These are phyloP conservation scores for Neodontobutis hainanensis DNA, from an alignment of 2,113 vertebrate species.

Conservation along the genomic window DNA sequence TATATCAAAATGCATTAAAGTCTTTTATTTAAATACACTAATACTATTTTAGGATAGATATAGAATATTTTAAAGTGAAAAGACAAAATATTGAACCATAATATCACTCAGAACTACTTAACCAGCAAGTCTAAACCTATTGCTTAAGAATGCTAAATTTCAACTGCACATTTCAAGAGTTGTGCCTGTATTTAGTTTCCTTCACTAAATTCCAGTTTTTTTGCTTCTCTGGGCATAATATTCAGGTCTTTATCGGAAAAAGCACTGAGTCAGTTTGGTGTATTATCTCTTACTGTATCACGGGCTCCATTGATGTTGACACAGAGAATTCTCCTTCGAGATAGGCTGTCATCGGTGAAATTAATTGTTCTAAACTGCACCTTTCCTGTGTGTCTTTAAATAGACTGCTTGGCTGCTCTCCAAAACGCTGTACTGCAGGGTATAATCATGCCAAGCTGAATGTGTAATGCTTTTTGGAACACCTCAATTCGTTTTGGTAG, in stretches of 20 bases:
- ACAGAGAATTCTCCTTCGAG: conserved; percentile 39
- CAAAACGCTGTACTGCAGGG: conserved; percentile 18
- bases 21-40: no score
- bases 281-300: conserved; percentile 26
- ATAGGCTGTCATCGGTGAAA: conserved; percentile 47
- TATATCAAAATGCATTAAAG: no score
- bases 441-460: conserved; percentile 17
- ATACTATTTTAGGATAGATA: no score
- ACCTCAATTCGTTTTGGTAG: conserved; percentile 35
- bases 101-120: conserved; percentile 16
- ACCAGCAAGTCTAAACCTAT: no score
- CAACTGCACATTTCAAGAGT: no score
- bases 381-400: conserved; percentile 54
- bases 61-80: no score
- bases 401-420: conserved; percentile 29
- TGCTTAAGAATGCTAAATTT: conserved; percentile 19
- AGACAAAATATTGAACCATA: background rate
- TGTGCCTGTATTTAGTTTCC: conserved; percentile 45
- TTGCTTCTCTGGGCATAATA: no score
- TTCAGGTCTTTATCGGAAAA: no score
- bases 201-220: background rate
- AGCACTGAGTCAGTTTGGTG: background rate
- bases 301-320: conserved; percentile 21
- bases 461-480: conserved; percentile 16
- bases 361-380: conserved; percentile 42